Base-by-base conservation (phyloP, 2,113 vertebrate species). In the Melanostigma gelatinosum region DNA sequence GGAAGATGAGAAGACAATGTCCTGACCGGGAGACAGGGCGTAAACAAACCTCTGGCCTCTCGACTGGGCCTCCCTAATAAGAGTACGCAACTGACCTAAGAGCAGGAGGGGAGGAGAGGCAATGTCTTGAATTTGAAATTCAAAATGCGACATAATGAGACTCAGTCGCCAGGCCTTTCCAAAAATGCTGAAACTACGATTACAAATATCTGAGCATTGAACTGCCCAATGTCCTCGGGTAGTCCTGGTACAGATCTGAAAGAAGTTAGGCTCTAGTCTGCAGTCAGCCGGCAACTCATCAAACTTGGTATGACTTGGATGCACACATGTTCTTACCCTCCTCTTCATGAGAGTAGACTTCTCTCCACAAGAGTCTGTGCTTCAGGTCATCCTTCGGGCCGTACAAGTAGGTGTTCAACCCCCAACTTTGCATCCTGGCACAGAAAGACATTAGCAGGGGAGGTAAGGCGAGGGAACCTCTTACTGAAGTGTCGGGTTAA, bases 351-450 rank as follows among this genome's bases (percentile, higher is more conserved):
- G 96, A 96, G 89, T 97, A 97, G 73, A 96, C 95, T 92, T 97
- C 96, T 72, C 96, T 93, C 96, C 96, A 97, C 75, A 97, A 73
- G 85, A 97, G 92, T 32, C 96, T 93, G 92, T 97, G 96, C 85
- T 97, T 97, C 79, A 96, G 93, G 90, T 97, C 96, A 0, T 97
- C 96, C 92, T 97, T 97, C 48, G 96, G 96, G 0, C 95, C 96
- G 0, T 97, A 97, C 88, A 97, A 91, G 90, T 97, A 97, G 29
- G 95, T 96, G 93, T 97, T 97, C 77, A 97, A 89, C 8, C 94
- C 95, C 91, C 92, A 91, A 4, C 32, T 75, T 73, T 95, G 94
- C 95, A 96, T 96, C 95, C 95, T 96, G 79, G n/a, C 16, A 55
- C 42, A 82, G 34, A 70, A 29, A 65, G 29, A 57, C 32, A 36